Percentiles rank a stretch among this genome's conserved stretches.
Conservation (phyloP, 2,113 vertebrate genomes). For the Thunnus maccoyii region DNA sequence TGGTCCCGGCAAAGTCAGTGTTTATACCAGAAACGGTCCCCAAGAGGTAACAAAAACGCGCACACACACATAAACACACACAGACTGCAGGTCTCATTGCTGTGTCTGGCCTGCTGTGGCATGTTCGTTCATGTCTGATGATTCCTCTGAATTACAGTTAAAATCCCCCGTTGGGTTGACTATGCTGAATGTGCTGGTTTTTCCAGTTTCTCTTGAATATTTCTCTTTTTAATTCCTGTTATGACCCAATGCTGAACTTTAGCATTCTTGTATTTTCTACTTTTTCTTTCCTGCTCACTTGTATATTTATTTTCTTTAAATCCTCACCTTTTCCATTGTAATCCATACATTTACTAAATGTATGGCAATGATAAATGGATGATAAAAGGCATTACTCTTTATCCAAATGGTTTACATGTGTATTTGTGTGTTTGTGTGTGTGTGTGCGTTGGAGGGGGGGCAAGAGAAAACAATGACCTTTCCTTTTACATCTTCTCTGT, state of each 20-base stretch:
- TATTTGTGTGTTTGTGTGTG: neutral
- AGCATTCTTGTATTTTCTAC: neutral
- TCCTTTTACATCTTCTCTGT: conserved; percentile 4
- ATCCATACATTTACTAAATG: neutral
- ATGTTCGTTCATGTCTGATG: conserved; percentile 40
- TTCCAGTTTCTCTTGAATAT: neutral
- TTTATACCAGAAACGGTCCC: too few relatives aligned
- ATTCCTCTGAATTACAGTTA: conserved; percentile 20
- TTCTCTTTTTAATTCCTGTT: neutral
- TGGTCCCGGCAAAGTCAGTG: too few relatives aligned
- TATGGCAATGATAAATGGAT: too few relatives aligned
- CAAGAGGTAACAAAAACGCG: neutral
- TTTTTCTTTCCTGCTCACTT: conserved; percentile 5
- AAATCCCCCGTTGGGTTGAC: conserved; percentile 4
- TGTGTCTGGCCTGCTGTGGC: conserved; percentile 33
- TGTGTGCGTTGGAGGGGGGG: too few relatives aligned
- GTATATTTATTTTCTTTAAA: neutral
- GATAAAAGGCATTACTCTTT: neutral
- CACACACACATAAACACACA: conserved; percentile 4
- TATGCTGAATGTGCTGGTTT: neutral
- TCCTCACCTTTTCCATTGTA: neutral
- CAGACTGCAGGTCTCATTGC: conserved; percentile 18
- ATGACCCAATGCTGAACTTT: neutral
- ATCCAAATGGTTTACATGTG: neutral
- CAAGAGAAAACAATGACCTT: neutral